Conservation (phyloP, 2,888 invertebrate species). For the Phania funesta region DNA sequence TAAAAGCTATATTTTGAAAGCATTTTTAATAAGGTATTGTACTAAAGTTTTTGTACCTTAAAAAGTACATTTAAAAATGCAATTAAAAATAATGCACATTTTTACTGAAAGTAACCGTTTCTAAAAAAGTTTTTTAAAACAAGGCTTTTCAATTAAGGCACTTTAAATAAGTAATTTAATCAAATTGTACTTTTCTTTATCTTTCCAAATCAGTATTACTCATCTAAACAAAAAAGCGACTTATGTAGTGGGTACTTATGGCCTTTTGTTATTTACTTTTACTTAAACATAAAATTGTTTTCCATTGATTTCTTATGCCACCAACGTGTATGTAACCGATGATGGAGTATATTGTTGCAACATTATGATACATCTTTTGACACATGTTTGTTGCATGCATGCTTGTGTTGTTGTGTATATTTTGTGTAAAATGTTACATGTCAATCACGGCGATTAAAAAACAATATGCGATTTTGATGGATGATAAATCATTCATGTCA, state of each 20-base stretch:
- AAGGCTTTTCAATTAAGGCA: too few species aligned
- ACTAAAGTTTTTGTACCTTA: too few species aligned
- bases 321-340: not conserved
- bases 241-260: not conserved
- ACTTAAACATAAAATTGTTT: not conserved
- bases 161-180: not conserved
- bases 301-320: conserved; percentile 29
- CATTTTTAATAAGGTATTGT: too few species aligned
- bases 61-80: too few species aligned
- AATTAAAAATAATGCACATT: too few species aligned
- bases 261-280: too few species aligned
- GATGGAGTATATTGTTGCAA: conserved; percentile 30
- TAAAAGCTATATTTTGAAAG: too few species aligned
- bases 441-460: conserved; percentile 45
- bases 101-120: too few species aligned
- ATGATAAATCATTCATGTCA: conserved; percentile 49
- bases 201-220: not conserved
- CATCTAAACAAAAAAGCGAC: not conserved
- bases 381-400: conserved; percentile 27
- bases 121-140: too few species aligned
- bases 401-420: not conserved
- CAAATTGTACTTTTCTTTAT: too few species aligned
- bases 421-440: conserved; percentile 54
- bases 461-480: conserved; percentile 38
- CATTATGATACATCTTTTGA: conserved; percentile 38